phyloP scores from a whole-genome alignment of 2,113 vertebrate species.

The Calidris pygmaea region DNA sequence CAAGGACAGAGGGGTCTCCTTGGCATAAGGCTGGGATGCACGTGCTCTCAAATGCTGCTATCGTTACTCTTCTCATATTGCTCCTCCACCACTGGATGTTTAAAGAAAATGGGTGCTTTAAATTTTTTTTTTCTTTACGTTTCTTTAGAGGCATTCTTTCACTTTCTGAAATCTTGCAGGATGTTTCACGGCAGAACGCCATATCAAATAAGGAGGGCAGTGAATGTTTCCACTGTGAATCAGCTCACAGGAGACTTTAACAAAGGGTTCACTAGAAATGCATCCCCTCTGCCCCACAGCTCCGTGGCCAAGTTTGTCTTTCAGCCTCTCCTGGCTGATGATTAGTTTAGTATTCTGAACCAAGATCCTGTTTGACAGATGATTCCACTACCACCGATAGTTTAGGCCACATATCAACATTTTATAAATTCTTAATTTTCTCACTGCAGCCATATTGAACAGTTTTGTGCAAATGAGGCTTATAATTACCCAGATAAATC shows the following conservation, averaged over 20 bases:
- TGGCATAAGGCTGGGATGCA: neutral
- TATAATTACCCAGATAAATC: slow-evolving; percentile 79
- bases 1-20: neutral
- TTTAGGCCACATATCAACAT: slow-evolving; percentile 62
- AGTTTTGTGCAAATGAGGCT: slow-evolving; percentile 68
- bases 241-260: neutral
- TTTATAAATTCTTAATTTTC: slow-evolving; percentile 72
- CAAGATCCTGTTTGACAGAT: slow-evolving; percentile 27
- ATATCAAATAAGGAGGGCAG: neutral
- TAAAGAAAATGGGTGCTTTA: neutral
- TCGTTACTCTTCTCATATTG: neutral
- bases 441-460: slow-evolving; percentile 60
- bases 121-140: neutral
- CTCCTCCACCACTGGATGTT: neutral
- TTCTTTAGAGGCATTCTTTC: neutral
- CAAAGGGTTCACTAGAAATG: neutral
- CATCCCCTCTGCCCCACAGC: neutral
- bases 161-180: neutral
- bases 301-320: neutral
- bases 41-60: neutral
- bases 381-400: slow-evolving; percentile 14
- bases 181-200: neutral
- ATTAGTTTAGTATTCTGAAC: slow-evolving; percentile 40
- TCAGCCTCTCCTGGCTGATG: neutral
- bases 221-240: neutral